phyloP scores from a whole-genome alignment of 2,797 vertebrate species.

The Siniperca scherzeri region DNA sequence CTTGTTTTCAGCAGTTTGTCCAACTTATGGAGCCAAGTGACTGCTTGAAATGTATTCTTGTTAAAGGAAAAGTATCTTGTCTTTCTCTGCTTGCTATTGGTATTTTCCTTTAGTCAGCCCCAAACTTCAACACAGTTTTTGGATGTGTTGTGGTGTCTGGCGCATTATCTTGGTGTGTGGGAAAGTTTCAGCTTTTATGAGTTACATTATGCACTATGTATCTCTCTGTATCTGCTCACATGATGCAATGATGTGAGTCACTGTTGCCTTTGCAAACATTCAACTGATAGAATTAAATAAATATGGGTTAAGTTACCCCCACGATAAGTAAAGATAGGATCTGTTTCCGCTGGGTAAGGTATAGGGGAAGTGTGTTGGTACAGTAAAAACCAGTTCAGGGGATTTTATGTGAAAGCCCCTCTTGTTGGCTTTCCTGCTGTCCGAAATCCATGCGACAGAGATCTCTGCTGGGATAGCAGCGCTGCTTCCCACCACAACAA shows the following conservation, averaged over 20 bases:
- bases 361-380: constrained; percentile 70
- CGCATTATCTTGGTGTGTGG: constrained; percentile 14
- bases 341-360: constrained; percentile 66
- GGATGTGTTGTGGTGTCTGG: constrained; percentile 3
- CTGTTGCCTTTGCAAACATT: constrained; percentile 63
- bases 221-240: constrained; percentile 45
- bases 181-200: constrained; percentile 41
- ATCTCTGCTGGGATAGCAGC: constrained; percentile 75
- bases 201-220: constrained; percentile 18
- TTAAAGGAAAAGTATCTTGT: constrained; percentile 28
- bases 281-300: constrained; percentile 67
- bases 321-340: constrained; percentile 75
- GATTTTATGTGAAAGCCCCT: constrained; percentile 74
- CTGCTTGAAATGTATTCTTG: constrained; percentile 40
- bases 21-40: constrained; percentile 47
- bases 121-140: constrained; percentile 8
- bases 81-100: constrained; percentile 5
- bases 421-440: constrained; percentile 77
- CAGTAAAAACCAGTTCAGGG: constrained; percentile 62
- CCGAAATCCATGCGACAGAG: constrained; percentile 69
- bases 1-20: constrained; percentile 57
- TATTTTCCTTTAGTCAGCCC: constrained; percentile 9
- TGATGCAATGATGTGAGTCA: constrained; percentile 77
- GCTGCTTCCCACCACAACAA: constrained; percentile 77
- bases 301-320: constrained; percentile 68